phyloP scores from a whole-genome alignment of 2,888 invertebrate genomes.

The Ophion costatus region DNA sequence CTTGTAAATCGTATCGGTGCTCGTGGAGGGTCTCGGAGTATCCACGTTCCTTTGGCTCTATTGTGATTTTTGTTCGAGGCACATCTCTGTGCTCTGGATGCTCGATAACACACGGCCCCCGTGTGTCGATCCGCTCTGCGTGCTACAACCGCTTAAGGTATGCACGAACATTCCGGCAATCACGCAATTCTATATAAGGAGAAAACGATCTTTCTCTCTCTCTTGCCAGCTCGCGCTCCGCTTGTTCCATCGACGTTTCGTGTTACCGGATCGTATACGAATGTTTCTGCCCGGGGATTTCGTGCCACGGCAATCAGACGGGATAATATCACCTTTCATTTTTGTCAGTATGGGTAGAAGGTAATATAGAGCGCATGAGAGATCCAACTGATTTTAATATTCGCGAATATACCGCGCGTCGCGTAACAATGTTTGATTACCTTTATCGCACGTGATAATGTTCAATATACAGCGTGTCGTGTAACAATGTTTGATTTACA shows the following conservation, averaged over 20 bases:
- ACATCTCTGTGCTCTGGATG: slow-evolving; percentile 35
- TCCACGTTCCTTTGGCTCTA: not conserved
- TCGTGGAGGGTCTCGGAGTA: not conserved
- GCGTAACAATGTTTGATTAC: slow-evolving; percentile 34
- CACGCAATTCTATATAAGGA: slow-evolving; percentile 70
- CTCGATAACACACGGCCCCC: slow-evolving; percentile 52
- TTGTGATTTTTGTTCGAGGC: slow-evolving; percentile 45
- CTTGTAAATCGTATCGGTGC: not conserved
- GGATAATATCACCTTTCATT: slow-evolving; percentile 58
- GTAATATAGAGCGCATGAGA: slow-evolving; percentile 10
- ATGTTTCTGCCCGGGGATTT: slow-evolving; percentile 30
- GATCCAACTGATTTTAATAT: slow-evolving; percentile 55
- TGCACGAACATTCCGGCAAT: slow-evolving; percentile 71
- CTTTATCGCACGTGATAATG: slow-evolving; percentile 1
- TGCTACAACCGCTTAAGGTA: slow-evolving; percentile 67
- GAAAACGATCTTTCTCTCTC: slow-evolving; percentile 51
- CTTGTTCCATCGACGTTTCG: slow-evolving; percentile 63
- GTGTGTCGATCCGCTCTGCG: slow-evolving; percentile 65
- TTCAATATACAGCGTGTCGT: not conserved
- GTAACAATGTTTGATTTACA: not conserved
- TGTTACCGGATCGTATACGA: slow-evolving; percentile 60
- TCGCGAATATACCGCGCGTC: slow-evolving; percentile 51
- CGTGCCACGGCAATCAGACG: slow-evolving; percentile 54
- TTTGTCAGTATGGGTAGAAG: slow-evolving; percentile 46
- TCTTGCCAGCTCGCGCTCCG: slow-evolving; percentile 7